Conservation (phyloP, 2,797 vertebrate species). For the Micropoecilia bifurca region DNA sequence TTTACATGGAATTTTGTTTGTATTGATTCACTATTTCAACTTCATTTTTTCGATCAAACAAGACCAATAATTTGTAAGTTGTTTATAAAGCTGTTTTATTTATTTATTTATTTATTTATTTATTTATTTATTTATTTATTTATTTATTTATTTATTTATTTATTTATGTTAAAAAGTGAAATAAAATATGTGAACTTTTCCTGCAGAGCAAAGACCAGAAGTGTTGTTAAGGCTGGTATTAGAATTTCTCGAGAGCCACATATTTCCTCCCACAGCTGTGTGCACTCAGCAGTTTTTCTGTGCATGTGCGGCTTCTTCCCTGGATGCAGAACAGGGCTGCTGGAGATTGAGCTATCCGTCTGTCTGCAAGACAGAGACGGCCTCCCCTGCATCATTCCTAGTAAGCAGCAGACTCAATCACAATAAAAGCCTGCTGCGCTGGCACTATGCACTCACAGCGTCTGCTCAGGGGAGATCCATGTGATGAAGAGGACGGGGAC, state of each 20-base stretch:
- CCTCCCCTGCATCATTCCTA: constrained; percentile 74
- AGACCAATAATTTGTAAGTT: not conserved
- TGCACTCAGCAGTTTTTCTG: not conserved
- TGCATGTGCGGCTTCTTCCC: not conserved
- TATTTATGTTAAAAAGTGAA: not conserved
- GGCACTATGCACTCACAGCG: constrained; percentile 51
- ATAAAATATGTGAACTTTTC: too few relatives aligned
- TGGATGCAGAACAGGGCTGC: constrained; percentile 33
- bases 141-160: not conserved
- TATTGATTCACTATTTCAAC: not conserved
- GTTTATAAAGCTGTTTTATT: not conserved
- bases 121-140: not conserved
- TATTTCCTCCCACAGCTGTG: constrained; percentile 9
- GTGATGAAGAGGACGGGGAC: constrained; percentile 55
- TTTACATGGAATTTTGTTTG: not conserved
- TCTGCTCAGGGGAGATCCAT: constrained; percentile 70
- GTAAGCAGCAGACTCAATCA: constrained; percentile 78
- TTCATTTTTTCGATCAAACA: not conserved
- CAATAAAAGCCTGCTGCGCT: constrained; percentile 75
- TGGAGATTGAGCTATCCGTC: constrained; percentile 69
- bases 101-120: too few relatives aligned
- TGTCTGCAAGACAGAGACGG: constrained; percentile 55
- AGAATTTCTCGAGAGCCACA: not conserved
- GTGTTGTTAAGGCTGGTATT: not conserved
- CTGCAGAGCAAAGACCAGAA: not conserved